These are phyloP conservation scores for Andrena haemorrhoa DNA, from an alignment of 2,888 invertebrate species.

Conservation along the genomic window DNA sequence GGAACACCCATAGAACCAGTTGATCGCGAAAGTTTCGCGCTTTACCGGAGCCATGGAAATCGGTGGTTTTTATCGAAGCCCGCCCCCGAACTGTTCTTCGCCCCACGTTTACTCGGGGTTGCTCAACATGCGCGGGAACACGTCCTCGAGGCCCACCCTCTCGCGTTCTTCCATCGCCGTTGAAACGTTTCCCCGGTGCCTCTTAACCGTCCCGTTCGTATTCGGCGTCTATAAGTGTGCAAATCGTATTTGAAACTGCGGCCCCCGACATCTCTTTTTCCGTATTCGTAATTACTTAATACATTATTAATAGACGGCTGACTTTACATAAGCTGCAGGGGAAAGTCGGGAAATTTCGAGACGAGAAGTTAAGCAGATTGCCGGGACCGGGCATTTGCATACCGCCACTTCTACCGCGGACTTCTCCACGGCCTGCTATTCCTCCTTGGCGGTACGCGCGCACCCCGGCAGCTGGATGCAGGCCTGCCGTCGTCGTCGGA, in stretches of 20 bases:
- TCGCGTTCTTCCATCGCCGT: background rate
- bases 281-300: slow-evolving; percentile 82
- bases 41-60: slow-evolving; percentile 61
- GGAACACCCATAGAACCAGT: slow-evolving; percentile 34
- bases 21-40: slow-evolving; percentile 76
- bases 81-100: background rate
- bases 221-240: slow-evolving; percentile 42
- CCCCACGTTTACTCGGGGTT: background rate
- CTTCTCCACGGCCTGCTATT: slow-evolving; percentile 52
- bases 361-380: slow-evolving; percentile 82
- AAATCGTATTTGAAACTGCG: slow-evolving; percentile 60
- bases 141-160: background rate
- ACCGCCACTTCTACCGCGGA: slow-evolving; percentile 62
- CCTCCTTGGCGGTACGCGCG: slow-evolving; percentile 18
- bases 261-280: slow-evolving; percentile 67
- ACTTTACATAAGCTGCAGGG: slow-evolving; percentile 80
- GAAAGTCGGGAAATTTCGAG: slow-evolving; percentile 77
- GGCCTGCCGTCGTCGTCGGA: slow-evolving; percentile 38
- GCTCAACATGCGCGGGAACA: background rate
- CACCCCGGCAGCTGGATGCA: slow-evolving; percentile 31
- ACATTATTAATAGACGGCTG: slow-evolving; percentile 83
- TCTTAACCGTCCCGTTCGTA: slow-evolving; percentile 30
- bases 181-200: slow-evolving; percentile 7
- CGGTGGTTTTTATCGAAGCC: slow-evolving; percentile 38
- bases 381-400: slow-evolving; percentile 80